phyloP scores from a whole-genome alignment of 2,113 vertebrate species.

The Peromyscus leucopus region DNA sequence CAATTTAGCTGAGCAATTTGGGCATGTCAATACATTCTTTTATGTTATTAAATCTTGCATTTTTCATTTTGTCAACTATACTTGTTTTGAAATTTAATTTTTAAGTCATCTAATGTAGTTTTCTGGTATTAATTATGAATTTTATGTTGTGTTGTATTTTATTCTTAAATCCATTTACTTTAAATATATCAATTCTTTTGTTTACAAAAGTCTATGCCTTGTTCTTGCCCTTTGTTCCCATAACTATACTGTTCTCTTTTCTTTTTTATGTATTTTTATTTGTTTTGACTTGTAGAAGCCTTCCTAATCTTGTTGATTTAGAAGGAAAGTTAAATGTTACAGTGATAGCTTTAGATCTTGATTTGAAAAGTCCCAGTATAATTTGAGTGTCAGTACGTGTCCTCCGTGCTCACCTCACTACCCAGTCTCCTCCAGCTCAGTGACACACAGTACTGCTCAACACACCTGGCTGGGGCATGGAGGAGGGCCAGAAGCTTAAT shows the following conservation, averaged over 20 bases:
- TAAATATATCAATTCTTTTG: not conserved
- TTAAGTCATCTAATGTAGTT: not conserved
- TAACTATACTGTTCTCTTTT: not conserved
- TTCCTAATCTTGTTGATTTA: not conserved
- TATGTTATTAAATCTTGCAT: not conserved
- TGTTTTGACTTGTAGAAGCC: not conserved
- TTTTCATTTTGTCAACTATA: not conserved
- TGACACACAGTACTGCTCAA: not conserved
- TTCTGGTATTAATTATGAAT: not conserved
- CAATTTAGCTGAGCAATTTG: not conserved
- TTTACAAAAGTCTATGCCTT: not conserved
- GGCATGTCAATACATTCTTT: not conserved
- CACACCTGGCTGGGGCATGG: accelerated
- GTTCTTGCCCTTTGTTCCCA: not conserved
- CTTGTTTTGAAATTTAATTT: not conserved
- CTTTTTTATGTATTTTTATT: not conserved
- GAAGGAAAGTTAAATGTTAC: not conserved
- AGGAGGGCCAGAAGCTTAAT: not conserved
- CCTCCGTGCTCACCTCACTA: not conserved
- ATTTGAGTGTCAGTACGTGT: not conserved
- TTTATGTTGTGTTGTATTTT: not conserved
- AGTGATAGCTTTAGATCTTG: not conserved
- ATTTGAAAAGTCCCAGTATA: not conserved
- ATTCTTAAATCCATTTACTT: not conserved
- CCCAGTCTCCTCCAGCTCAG: not conserved